phyloP scores from a whole-genome alignment of 2,797 vertebrate genomes.

The Tragopan temminckii region DNA sequence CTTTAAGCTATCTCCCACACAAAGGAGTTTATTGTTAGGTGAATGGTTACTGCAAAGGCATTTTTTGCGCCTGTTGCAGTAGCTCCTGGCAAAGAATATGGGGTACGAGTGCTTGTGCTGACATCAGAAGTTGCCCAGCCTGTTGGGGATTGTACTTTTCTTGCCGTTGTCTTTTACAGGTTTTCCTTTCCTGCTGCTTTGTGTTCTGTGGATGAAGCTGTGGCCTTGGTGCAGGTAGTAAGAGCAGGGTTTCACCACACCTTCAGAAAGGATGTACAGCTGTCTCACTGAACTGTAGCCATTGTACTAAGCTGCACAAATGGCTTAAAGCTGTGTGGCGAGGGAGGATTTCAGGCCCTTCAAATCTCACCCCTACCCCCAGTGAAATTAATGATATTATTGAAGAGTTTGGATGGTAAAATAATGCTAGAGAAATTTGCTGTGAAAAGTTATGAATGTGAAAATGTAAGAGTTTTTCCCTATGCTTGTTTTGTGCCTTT shows the following conservation, averaged over 20 bases:
- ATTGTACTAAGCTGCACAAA: neutral
- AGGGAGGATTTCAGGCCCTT: neutral
- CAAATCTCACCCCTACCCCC: neutral
- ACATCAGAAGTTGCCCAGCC: neutral
- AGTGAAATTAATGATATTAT: neutral
- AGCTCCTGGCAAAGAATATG: neutral
- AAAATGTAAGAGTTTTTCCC: neutral
- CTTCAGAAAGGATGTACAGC: neutral
- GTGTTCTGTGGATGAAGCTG: neutral
- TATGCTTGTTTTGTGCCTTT: neutral
- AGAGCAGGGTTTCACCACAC: neutral
- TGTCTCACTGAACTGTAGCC: neutral
- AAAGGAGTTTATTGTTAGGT: neutral
- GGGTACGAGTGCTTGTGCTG: neutral
- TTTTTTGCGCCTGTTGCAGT: neutral
- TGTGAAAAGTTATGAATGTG: neutral
- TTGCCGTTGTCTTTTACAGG: accelerated
- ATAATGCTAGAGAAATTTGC: neutral
- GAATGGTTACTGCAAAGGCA: neutral
- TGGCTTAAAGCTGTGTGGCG: neutral
- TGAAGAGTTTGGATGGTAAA: neutral
- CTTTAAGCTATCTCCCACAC: neutral
- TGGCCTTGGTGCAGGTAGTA: neutral
- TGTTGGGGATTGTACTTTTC: neutral
- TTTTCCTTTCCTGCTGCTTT: neutral